phyloP scores from a whole-genome alignment of 2,797 vertebrate genomes.

The Cetoscarus ocellatus region DNA sequence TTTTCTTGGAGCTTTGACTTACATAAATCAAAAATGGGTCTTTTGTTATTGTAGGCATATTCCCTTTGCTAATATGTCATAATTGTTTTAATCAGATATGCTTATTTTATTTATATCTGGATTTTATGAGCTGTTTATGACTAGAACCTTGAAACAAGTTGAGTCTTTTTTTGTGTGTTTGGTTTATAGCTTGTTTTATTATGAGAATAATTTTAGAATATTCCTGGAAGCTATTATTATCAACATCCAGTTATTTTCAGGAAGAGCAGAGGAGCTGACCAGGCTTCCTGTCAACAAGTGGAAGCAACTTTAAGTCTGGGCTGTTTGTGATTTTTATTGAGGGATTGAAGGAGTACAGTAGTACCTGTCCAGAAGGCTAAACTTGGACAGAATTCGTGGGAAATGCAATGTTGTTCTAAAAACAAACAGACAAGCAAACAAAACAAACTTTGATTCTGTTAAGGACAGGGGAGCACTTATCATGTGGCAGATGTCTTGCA shows the following conservation, averaged over 20 bases:
- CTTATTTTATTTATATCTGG: neutral
- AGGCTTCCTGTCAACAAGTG: slow-evolving; percentile 72
- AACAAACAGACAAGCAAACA: no score
- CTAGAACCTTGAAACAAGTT: neutral
- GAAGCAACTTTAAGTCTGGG: slow-evolving; percentile 39
- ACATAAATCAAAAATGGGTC: no score
- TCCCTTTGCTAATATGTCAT: no score
- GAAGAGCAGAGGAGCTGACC: slow-evolving; percentile 39
- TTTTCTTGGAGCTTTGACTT: no score
- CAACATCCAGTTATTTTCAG: slow-evolving; percentile 40
- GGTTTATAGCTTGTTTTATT: slow-evolving; percentile 10
- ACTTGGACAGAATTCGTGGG: no score
- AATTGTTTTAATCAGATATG: no score
- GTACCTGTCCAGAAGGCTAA: neutral
- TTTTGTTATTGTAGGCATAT: no score
- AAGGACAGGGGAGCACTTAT: no score
- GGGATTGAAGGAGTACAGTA: slow-evolving; percentile 24
- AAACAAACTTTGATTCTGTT: no score
- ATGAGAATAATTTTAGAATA: slow-evolving; percentile 6
- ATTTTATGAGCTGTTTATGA: no score
- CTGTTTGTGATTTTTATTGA: slow-evolving; percentile 23
- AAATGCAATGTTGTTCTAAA: no score
- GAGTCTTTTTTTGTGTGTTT: neutral
- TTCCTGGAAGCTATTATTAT: slow-evolving; percentile 39
- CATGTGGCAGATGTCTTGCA: no score